Percentiles rank a stretch among this genome's conserved stretches.
Conservation (phyloP, 2,113 vertebrate species). For the Cariama cristata region DNA sequence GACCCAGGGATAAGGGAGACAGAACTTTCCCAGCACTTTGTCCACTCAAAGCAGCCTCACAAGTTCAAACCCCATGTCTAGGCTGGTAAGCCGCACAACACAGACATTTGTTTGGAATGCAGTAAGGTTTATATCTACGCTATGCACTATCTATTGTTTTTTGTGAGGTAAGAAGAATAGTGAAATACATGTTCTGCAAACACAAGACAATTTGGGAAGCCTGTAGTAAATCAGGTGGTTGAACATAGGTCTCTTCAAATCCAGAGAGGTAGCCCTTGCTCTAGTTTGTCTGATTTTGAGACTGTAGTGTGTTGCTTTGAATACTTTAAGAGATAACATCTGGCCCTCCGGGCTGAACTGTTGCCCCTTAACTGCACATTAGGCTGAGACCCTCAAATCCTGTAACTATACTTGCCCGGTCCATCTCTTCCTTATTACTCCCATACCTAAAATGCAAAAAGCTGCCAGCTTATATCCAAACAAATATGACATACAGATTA, state of each 20-base stretch:
- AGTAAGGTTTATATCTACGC: rapidly evolving
- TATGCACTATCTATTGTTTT: background rate
- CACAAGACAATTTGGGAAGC: background rate
- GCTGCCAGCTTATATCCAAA: background rate
- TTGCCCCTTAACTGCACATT: background rate
- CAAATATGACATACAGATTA: background rate
- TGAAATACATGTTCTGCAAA: background rate
- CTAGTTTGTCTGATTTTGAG: background rate
- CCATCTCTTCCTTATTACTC: rapidly evolving
- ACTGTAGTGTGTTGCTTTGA: background rate
- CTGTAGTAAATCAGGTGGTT: background rate
- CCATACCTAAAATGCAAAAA: background rate
- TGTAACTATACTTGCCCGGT: rapidly evolving
- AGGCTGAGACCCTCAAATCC: background rate
- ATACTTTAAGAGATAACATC: background rate
- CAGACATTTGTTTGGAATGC: background rate
- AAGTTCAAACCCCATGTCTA: rapidly evolving
- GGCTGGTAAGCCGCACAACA: background rate
- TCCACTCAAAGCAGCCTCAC: background rate
- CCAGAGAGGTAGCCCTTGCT: rapidly evolving
- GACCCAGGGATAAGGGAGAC: background rate
- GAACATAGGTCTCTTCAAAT: background rate
- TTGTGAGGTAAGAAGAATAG: background rate
- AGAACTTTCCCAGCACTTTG: background rate
- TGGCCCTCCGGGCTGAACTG: background rate